Percentiles rank a stretch among this genome's conserved stretches.
These are phyloP conservation scores for Erannis defoliaria DNA, from an alignment of 2,888 invertebrate genomes.

Conservation along the genomic window DNA sequence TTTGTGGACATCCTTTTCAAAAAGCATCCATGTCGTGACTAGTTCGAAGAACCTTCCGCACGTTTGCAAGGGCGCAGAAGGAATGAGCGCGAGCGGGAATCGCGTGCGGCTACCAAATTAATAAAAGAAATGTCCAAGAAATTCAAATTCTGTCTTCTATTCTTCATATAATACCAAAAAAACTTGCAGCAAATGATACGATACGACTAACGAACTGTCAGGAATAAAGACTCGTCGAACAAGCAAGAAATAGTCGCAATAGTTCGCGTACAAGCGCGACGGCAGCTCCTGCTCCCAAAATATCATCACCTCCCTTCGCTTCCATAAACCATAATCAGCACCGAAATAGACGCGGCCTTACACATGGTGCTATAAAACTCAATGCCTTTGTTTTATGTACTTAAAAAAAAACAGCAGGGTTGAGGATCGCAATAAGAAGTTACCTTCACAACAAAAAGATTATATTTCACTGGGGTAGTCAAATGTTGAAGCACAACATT, in stretches of 20 bases:
- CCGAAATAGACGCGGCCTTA: slow-evolving; percentile 48
- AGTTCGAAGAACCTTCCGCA: no score
- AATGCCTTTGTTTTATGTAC: background rate
- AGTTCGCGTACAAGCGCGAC: slow-evolving; percentile 5
- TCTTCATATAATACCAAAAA: background rate
- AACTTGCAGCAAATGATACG: background rate
- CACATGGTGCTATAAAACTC: slow-evolving; percentile 6
- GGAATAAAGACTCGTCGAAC: background rate
- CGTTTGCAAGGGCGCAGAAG: no score
- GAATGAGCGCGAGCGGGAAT: no score
- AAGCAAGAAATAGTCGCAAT: background rate
- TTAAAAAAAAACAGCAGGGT: no score
- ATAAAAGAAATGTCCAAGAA: no score
- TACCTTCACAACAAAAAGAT: no score
- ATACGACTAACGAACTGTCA: background rate
- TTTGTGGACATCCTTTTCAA: no score
- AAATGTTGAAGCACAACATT: no score
- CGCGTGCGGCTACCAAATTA: no score
- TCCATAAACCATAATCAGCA: slow-evolving; percentile 52
- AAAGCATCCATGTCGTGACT: no score
- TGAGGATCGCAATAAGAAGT: background rate
- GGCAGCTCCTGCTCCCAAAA: slow-evolving; percentile 25
- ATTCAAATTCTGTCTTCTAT: background rate
- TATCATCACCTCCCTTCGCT: slow-evolving; percentile 27
- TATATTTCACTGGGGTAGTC: no score